phyloP scores from a whole-genome alignment of 92 coral and sea anemone species.

The Actinostola sp. region DNA sequence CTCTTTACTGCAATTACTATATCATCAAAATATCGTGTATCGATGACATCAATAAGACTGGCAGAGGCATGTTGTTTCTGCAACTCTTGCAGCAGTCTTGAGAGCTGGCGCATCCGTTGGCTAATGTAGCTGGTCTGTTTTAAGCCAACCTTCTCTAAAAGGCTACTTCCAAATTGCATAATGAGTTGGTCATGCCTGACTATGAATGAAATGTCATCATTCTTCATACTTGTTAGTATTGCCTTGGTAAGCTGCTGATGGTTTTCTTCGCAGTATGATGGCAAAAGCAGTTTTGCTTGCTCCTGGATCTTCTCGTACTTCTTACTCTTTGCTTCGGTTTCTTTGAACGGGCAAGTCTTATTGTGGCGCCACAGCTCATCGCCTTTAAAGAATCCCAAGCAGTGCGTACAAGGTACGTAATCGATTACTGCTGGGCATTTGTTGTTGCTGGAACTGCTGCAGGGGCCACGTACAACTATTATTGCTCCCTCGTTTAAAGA shows the following conservation, averaged over 20 bases:
- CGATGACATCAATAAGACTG: not conserved
- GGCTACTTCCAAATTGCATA: constrained; percentile 19
- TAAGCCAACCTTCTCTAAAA: constrained; percentile 20
- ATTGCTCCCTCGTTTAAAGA: constrained; percentile 39
- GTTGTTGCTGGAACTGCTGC: not conserved
- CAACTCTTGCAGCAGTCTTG: not conserved
- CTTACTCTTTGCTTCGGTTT: not conserved
- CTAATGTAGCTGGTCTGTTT: constrained; percentile 24
- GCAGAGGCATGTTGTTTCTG: not conserved
- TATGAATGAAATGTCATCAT: constrained; percentile 18
- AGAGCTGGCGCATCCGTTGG: constrained; percentile 56
- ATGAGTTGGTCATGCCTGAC: constrained; percentile 21
- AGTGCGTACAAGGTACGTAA: constrained; percentile 32
- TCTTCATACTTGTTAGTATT: constrained; percentile 22
- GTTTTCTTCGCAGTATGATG: not conserved
- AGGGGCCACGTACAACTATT: constrained; percentile 43
- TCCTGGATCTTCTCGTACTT: constrained; percentile 12
- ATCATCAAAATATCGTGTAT: constrained; percentile 20
- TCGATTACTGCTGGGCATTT: constrained; percentile 1
- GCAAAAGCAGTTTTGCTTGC: constrained; percentile 21
- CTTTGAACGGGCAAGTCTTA: not conserved
- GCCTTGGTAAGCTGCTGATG: not conserved
- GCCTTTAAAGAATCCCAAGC: constrained; percentile 52
- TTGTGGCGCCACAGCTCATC: constrained; percentile 53
- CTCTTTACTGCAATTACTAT: constrained; percentile 11